These are phyloP conservation scores for Lasiurus borealis DNA, from an alignment of 2,113 vertebrate species.

Conservation along the genomic window DNA sequence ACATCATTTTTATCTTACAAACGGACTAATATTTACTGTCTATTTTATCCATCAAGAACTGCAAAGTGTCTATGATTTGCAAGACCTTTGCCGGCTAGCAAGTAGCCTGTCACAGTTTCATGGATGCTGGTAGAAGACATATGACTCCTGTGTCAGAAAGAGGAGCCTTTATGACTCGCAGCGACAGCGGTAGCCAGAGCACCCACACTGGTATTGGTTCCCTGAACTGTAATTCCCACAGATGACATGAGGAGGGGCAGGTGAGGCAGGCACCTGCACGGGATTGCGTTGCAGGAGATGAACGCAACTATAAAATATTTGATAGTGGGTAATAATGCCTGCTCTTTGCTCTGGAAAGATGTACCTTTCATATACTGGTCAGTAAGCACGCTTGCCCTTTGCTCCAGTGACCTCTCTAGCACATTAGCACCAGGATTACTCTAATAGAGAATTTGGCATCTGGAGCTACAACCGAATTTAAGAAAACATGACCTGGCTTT, in stretches of 20 bases:
- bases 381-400: not conserved
- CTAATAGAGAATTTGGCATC: not conserved
- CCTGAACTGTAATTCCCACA: not conserved
- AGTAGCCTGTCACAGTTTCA: not conserved
- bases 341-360: not conserved
- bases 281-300: not conserved
- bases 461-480: not conserved
- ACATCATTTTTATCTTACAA: not conserved
- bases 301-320: not conserved
- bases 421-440: not conserved
- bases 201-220: not conserved
- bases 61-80: not conserved
- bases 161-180: not conserved
- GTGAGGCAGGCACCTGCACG: not conserved
- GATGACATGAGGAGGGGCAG: fast-evolving
- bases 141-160: not conserved
- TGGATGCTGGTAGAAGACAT: not conserved
- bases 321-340: not conserved
- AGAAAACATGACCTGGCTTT: not conserved
- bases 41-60: not conserved
- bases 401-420: not conserved
- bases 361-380: not conserved
- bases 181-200: too few relatives aligned
- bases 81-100: not conserved
- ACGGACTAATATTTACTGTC: not conserved